These are phyloP conservation scores for Drosophila flavopinicola DNA, from an alignment of 2,888 invertebrate species.

Conservation along the genomic window DNA sequence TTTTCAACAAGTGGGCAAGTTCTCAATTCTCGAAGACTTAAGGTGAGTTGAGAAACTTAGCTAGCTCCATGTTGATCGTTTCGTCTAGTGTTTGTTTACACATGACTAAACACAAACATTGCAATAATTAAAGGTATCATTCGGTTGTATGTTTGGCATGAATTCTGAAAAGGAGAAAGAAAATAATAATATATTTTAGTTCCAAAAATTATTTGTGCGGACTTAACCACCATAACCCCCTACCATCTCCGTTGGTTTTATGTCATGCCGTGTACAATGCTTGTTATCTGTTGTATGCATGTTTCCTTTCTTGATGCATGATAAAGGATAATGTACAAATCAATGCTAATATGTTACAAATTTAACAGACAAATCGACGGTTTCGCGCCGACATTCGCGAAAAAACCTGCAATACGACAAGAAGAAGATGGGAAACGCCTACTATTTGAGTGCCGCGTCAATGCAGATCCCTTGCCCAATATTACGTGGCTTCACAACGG, in stretches of 20 bases:
- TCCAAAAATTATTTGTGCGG: too few species aligned
- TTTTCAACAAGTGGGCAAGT: slow-evolving; percentile 55
- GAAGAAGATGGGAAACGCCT: slow-evolving; percentile 97
- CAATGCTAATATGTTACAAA: neutral
- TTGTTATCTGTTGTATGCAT: neutral
- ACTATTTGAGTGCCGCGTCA: slow-evolving; percentile 96
- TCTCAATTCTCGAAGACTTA: slow-evolving; percentile 47
- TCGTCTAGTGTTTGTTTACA: neutral
- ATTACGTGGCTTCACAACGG: slow-evolving; percentile 97
- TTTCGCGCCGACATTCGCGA: slow-evolving; percentile 98
- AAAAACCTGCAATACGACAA: slow-evolving; percentile 98
- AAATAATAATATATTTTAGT: too few species aligned
- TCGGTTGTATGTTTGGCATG: neutral
- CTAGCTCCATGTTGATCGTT: neutral
- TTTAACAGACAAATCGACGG: slow-evolving; percentile 96
- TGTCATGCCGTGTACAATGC: too few species aligned
- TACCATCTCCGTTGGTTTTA: too few species aligned
- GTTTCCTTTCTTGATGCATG: neutral
- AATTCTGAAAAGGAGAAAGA: too few species aligned
- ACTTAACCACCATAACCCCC: too few species aligned
- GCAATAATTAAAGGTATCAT: neutral
- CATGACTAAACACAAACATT: neutral
- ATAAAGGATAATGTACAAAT: neutral
- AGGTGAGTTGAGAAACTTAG: slow-evolving; percentile 53
- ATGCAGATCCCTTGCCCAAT: slow-evolving; percentile 95